Base-by-base conservation (phyloP, 1,140 invertebrate genomes). In the Eupristina koningsbergeri region DNA sequence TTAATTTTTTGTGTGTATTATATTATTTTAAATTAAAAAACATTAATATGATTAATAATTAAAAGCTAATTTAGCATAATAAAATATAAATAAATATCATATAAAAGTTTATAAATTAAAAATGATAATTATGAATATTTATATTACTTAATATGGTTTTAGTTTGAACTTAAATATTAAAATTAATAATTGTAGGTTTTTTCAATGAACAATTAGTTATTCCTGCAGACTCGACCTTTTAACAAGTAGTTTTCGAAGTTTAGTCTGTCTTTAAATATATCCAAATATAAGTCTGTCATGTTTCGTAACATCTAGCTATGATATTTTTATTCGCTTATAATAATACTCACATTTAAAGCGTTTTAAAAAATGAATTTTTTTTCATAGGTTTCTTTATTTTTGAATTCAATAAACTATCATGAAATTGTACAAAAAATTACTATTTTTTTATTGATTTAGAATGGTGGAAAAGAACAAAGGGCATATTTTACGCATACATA, bases 131-230 rank as follows among this genome's bases (percentile, higher is more conserved):
- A 6, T 19, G 36, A 0, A 0, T 67, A 34, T 67, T 67, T 39
- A 67, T 67, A 3, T 9, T 6, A 67, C 36, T 8, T 19, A 19
- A 67, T 2, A 19, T 0, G 19, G 3, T 67, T 64, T 67, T 0
- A 58, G 31, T 39, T 29, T 81, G 80, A 73, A 73, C 67, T 81
- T 73, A 47, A 81, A 63, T 50, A 81, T 81, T 81, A 81, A 81
- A 81, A 81, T n/a, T n/a, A n/a, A 81, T 81, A 81, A 81, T 73
- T 26, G 8, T 34, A 73, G 45, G 26, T 73, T 41, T n/a, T 69
- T 36, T 53, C 31, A 61, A 61, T 58, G 61, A 22, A 74, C 58
- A 50, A 69, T 73, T 73, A 73, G 26, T 31, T 74, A 29, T 78
- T 73, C 39, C 58, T 29, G 22, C 73, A 73, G 53, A 36, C 67